Conservation (phyloP, 23 tunicate species). For the Trididemnum clinides region DNA sequence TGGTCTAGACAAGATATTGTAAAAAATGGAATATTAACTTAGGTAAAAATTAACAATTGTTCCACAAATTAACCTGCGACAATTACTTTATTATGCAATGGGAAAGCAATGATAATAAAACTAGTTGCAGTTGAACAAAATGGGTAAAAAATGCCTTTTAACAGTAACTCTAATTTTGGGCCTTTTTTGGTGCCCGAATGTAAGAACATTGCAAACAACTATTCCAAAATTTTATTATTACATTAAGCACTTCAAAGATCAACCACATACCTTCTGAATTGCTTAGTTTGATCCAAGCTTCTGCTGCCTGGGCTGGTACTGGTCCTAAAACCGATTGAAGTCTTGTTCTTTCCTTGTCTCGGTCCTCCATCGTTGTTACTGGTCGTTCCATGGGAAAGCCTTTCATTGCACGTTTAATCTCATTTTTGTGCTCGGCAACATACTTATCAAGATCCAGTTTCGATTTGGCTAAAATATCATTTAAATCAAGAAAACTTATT, state of each 20-base stretch:
- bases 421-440: constrained; percentile 23
- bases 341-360: background rate
- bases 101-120: too few species aligned
- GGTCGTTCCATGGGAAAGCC: constrained; percentile 27
- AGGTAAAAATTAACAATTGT: too few species aligned
- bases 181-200: too few species aligned
- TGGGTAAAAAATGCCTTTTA: too few species aligned
- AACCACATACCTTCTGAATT: constrained; percentile 43
- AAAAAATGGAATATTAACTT: too few species aligned
- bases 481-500: too few species aligned
- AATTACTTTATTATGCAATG: too few species aligned
- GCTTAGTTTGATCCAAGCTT: constrained; percentile 84
- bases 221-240: background rate
- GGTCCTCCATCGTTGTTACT: background rate
- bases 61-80: too few species aligned
- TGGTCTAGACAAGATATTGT: constrained; percentile 1
- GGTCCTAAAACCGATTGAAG: constrained; percentile 53
- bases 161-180: too few species aligned
- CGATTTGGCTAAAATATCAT: background rate
- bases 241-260: background rate
- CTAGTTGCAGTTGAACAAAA: too few species aligned
- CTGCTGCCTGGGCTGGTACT: constrained; percentile 75
- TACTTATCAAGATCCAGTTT: constrained; percentile 20
- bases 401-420: constrained; percentile 35
- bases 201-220: too few species aligned